A percentile compares a stretch with the other conserved stretches of the same genome.
phyloP scores from a whole-genome alignment of 2,797 vertebrate genomes.

The Ara ararauna region DNA sequence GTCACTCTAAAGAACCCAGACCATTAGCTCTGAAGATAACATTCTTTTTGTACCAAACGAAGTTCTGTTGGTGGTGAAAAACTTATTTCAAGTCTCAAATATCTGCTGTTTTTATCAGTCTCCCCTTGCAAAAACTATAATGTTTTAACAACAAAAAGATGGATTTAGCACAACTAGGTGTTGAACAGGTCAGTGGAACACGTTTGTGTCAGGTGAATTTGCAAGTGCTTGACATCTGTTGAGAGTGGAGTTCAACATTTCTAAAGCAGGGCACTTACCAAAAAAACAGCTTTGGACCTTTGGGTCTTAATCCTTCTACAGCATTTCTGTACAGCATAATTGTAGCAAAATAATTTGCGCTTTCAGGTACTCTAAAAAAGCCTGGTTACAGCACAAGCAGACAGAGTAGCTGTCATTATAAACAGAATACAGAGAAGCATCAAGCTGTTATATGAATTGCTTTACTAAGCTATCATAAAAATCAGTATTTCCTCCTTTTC shows the following conservation, averaged over 20 bases:
- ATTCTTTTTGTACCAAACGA: not conserved
- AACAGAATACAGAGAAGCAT: not conserved
- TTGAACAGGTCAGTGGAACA: not conserved
- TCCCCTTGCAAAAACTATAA: not conserved
- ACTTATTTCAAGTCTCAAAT: not conserved
- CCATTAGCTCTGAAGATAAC: not conserved
- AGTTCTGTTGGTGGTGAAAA: not conserved
- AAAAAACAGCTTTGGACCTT: not conserved
- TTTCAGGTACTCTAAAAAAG: not conserved
- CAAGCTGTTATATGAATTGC: not conserved
- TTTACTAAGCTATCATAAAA: not conserved
- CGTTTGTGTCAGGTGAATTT: not conserved
- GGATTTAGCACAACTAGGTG: not conserved
- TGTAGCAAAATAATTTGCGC: not conserved
- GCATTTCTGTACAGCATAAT: not conserved
- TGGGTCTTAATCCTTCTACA: not conserved
- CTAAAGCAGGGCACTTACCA: not conserved
- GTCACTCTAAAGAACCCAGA: not conserved
- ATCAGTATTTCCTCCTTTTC: not conserved
- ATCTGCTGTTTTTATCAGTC: constrained; percentile 4
- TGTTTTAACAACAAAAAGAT: not conserved
- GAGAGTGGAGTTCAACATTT: not conserved
- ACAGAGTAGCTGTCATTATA: not conserved
- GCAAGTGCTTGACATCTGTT: not conserved
- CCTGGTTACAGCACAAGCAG: not conserved